Base-by-base conservation (phyloP, 2,888 invertebrate genomes). In the Caenorhabditis japonica region DNA sequence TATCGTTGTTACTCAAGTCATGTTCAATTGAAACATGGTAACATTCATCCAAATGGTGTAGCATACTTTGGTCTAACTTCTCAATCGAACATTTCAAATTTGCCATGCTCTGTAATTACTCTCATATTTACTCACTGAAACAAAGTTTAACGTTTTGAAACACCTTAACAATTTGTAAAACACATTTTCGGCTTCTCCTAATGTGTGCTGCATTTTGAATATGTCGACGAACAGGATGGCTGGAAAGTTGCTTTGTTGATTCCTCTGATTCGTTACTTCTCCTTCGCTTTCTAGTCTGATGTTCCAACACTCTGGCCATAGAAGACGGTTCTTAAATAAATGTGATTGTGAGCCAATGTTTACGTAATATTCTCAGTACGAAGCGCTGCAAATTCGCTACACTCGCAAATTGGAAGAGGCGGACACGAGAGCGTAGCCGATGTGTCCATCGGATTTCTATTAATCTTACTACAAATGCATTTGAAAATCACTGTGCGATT, bases 151-250 rank as follows among this genome's bases (percentile, higher is more conserved):
- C 13, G 56, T 34, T 30, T 17, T n/a, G n/a, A n/a, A n/a, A n/a
- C n/a, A 82, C 82, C 69, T 81, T 77, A 5, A 84, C 66, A 4
- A 81, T 77, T 17, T 62, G 41, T 23, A 81, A 62, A 8, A 84
- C 83, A 71, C 84, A 84, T 25, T 80, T 75, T 19, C 83, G 75
- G 38, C 80, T 80, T 21, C 84, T 68, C 77, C 79, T 78, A 17
- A 83, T 73, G 47, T 83, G 79, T 2, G 83, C 82, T 0, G 83
- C 80, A 38, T 81, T 81, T 53, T 82, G 56, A 51, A 76, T 77
- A 27, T 80, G 64, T 15, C 81, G 68, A 15, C 41, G 17, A 17
- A 5, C 17, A 2, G 21, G 19, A 17, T 10, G 41, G n/a, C 15
- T 30, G 15, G 30, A 39, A 23, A 13, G 21, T 12, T 36, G 13